These are phyloP conservation scores for Aethina tumida DNA, from an alignment of 1,140 invertebrate genomes.

Conservation along the genomic window DNA sequence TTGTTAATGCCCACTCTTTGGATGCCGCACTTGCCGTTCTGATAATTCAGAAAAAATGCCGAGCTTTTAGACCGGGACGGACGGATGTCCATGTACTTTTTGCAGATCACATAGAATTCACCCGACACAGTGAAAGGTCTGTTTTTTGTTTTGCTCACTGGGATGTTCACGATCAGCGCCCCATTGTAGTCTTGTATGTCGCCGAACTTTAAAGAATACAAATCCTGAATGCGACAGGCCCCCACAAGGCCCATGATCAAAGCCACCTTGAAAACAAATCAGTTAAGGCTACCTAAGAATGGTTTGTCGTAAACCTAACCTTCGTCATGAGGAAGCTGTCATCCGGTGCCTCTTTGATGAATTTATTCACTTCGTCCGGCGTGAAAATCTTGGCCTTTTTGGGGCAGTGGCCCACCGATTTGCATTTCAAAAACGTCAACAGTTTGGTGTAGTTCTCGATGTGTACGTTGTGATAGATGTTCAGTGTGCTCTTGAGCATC, in stretches of 20 bases:
- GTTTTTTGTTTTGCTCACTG: constrained; percentile 11
- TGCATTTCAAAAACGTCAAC: constrained; percentile 11
- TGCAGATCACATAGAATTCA: constrained; percentile 9
- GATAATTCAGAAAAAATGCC: constrained; percentile 21
- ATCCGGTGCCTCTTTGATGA: constrained; percentile 16
- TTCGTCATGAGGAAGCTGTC: constrained; percentile 19
- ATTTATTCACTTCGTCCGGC: constrained; percentile 14
- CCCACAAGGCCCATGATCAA: constrained; percentile 17
- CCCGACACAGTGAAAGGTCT: constrained; percentile 10
- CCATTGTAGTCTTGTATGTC: constrained; percentile 9
- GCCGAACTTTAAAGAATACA: constrained; percentile 7
- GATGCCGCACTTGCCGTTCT: constrained; percentile 25
- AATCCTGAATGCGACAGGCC: constrained; percentile 11
- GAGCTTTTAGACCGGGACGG: neutral
- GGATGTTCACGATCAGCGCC: constrained; percentile 7
- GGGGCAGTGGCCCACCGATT: constrained; percentile 14
- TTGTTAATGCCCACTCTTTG: constrained; percentile 28
- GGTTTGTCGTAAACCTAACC: constrained; percentile 8
- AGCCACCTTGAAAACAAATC: constrained; percentile 10
- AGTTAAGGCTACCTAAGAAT: constrained; percentile 5
- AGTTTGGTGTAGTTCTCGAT: constrained; percentile 12
- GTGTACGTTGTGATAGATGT: constrained; percentile 16
- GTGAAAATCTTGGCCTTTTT: constrained; percentile 20
- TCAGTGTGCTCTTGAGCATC: constrained; percentile 21
- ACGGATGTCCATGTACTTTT: constrained; percentile 11